Percentiles rank a stretch among this genome's conserved stretches.
Evolutionary conservation across 2,888 invertebrate species (phyloP).

Genomic region (Scaeva pyrastri): DNA sequence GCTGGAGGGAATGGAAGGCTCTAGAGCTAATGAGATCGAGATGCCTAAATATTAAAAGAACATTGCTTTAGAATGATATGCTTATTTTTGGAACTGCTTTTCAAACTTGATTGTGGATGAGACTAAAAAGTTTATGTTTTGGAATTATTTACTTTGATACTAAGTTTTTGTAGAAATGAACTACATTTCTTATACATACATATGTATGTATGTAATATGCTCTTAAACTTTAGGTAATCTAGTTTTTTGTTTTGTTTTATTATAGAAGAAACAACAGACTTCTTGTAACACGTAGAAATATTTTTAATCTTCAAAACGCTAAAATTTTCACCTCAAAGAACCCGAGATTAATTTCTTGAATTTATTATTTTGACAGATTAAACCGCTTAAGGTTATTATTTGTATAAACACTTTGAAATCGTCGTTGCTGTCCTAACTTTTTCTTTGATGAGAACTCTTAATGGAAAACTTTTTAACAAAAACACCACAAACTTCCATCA

Average conservation of each 20-base stretch:
- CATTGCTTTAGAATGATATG: neutral
- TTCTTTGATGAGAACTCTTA: conserved; percentile 32
- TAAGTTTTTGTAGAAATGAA: too few relatives aligned
- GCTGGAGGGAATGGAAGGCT: neutral
- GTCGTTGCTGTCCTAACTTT: neutral
- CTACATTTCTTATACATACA: too few relatives aligned
- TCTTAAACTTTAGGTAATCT: too few relatives aligned
- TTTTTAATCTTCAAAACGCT: conserved; percentile 3
- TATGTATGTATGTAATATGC: too few relatives aligned
- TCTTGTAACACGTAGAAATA: neutral
- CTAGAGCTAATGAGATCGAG: conserved; percentile 39
- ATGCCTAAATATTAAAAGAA: conserved; percentile 11
- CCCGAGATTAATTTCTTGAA: conserved; percentile 50
- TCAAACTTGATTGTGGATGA: neutral
- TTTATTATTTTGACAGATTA: conserved; percentile 45
- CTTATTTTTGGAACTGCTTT: neutral
- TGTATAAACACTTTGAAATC: conserved; percentile 48
- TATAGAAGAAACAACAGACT: too few relatives aligned
- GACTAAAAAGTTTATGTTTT: too few relatives aligned
- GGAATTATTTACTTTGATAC: too few relatives aligned
- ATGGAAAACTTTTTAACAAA: conserved; percentile 42
- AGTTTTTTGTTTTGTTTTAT: too few relatives aligned
- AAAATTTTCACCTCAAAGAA: conserved; percentile 49
- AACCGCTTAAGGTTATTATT: conserved; percentile 42
- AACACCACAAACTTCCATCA: conserved; percentile 30